Evolutionary conservation across 2,797 vertebrate species (phyloP), one percentile per base, ranked within the genome.

Genomic region (Eremophila alpestris): DNA sequence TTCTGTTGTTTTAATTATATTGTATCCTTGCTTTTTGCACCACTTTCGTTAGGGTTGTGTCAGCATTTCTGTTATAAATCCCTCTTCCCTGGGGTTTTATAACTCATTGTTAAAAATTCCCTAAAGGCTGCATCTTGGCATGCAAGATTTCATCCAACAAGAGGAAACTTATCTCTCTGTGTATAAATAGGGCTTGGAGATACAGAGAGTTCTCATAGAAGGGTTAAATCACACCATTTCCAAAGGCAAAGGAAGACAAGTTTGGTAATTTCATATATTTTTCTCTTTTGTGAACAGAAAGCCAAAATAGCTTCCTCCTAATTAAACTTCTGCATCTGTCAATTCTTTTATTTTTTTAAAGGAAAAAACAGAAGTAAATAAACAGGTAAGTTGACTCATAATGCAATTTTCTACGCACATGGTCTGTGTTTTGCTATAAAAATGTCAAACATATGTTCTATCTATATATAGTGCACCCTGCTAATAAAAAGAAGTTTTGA

Each of bases 1-100:
- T 97, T 95, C 84, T 76, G 55, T 90, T 95, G 56, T 89, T 97
- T 96, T 95, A 97, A 97, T 97, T 97, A 83, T 67, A 74, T 71
- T 12, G 23, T 64, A 77, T 68, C 71, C 74, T 77, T 93, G 74
- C 41, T 89, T 83, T 65, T 52, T 81, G 32, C 63, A 74, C n/a
- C 92, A 46, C 73, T 96, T 52, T 48, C 95, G 90, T 94, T 93
- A 85, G 92, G 45, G 59, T 51, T 81, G 71, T 90, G 82, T 96
- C 94, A 96, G 91, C 88, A 94, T 90, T 87, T 97, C 63, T 71
- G 32, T 86, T 93, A 51, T 34, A 86, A 95, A 83, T 23, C 43
- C 46, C 38, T 40, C 20, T 32, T 92, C 83, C 78, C 65, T 75
- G 75, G 94, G 46, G 52, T 52, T 96, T 95, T 86, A 83, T 30